phyloP scores from a whole-genome alignment of 2,888 invertebrate genomes.

The Eupithecia insigniata region DNA sequence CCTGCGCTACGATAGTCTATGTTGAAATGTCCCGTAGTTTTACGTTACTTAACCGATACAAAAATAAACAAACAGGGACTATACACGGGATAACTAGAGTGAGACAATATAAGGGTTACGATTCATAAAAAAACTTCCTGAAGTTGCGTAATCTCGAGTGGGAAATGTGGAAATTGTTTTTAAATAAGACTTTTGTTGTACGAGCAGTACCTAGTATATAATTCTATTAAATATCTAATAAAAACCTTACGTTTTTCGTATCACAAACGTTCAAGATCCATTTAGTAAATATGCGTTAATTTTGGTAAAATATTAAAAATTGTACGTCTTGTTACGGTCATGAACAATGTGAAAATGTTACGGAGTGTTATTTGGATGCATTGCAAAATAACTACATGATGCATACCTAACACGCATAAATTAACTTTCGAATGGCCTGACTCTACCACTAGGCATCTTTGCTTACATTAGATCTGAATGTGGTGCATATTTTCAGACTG shows the following conservation, averaged over 20 bases:
- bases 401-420: slow-evolving; percentile 25
- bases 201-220: not conserved
- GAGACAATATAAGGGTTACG: slow-evolving; percentile 35
- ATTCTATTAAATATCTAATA: too few species aligned
- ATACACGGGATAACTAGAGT: slow-evolving; percentile 47
- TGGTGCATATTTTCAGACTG: not conserved
- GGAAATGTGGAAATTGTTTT: not conserved
- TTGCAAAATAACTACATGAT: slow-evolving; percentile 36
- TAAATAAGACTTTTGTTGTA: not conserved
- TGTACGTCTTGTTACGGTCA: slow-evolving; percentile 67
- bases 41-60: slow-evolving; percentile 63
- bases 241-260: slow-evolving; percentile 32
- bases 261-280: slow-evolving; percentile 23
- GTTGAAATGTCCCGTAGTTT: slow-evolving; percentile 72
- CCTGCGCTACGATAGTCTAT: slow-evolving; percentile 62
- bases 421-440: slow-evolving; percentile 32
- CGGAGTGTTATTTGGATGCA: slow-evolving; percentile 43
- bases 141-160: not conserved
- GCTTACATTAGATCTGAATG: not conserved
- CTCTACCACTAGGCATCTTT: not conserved
- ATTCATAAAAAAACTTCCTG: not conserved
- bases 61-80: slow-evolving; percentile 58
- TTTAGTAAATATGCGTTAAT: not conserved
- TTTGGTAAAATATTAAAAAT: not conserved
- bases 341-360: slow-evolving; percentile 65